Base-by-base conservation (phyloP, 1,140 invertebrate species). In the Vanessa atalanta region DNA sequence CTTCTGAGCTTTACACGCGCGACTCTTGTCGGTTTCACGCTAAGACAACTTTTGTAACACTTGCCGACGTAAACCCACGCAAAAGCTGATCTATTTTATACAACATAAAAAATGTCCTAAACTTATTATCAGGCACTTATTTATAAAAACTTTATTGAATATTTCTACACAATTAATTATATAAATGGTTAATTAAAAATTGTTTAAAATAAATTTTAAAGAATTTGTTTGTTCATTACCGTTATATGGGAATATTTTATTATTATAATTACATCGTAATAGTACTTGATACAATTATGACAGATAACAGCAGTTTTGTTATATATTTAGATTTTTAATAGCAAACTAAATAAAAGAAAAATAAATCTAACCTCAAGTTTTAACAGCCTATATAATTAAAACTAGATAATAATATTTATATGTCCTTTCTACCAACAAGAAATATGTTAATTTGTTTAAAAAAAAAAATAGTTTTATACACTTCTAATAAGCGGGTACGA, bases 11-110 rank as follows among this genome's bases (percentile, higher is more conserved):
- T 70, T 65, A 65, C 70, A 65, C 67, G 53, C 37, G 31, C 71
- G 20, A 70, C 61, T 51, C 51, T 79, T 79, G 77, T 79, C 78
- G 72, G 63, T 69, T 77, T 77, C 70, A 78, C 65, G 76, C 72
- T 66, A 61, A 51, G 61, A 65, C 61, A 64, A 20, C n/a, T 64
- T 65, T 74, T 65, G 72, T 63, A 47, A 64, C 37, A 68, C 50
- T 68, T 64, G 47, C 53, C 50, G 70, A 65, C 63, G 2, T 53
- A 47, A 51, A 37, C 57, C 23, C 23, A 61, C 31, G 31, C 57
- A 61, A 57, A 57, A 57, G 6, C 50, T n/a, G 50, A 16, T 53
- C 50, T 53, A n/a, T 53, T 53, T 53, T 53, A 53, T n/a, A 53
- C n/a, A 3, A 16, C 3, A 16, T 53, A 20, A 15, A 53, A 53